Base-by-base conservation (phyloP, 2,113 vertebrate species). In the Myiopsitta monachus region DNA sequence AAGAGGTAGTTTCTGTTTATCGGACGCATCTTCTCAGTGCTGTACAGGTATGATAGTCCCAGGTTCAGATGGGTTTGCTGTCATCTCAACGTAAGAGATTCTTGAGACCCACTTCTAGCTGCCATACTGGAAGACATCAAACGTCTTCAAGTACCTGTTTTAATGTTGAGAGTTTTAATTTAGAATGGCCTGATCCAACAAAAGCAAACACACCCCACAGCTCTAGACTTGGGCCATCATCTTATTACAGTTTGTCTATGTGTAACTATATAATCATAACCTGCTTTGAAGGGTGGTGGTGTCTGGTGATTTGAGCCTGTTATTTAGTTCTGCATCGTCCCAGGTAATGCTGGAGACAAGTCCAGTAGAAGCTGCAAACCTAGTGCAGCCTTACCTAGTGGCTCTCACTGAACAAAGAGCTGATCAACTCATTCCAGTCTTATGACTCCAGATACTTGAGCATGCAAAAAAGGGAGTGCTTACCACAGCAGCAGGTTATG, bases 21-120 rank as follows among this genome's bases (percentile, higher is more conserved):
- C 97, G 99, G 92, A 99, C 99, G 10, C 99, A 99, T 97, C 99
- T 99, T 26, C 99, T 99, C 46, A 99, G 99, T 81, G 99, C 99
- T 24, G 99, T 99, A 2, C 99, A 99, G 99, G 99, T 99, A 96
- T 18, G 75, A n/a, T 5, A 2, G n/a, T 17, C 47, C 62, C 23
- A 3, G 14, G 17, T 4, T 44, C 15, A 7, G 33, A 0, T 4
- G 18, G 18, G 14, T 39, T 43, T 59, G 19, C 36, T 36, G 72
- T 83, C 33, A 17, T 9, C 28, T 63, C 46, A 2, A 0, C 8
- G 9, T 2, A 31, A 27, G 36, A n/a, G 30, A 12, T 23, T 30
- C 49, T 43, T 14, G 22, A 64, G 69, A 5, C 30, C 0, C 0
- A 0, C 28, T 79, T 86, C 26, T 7, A 24, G 7, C 69, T 87